Evolutionary conservation across 2,888 invertebrate species (phyloP).

Genomic region (Lasioglossum calceatum): DNA sequence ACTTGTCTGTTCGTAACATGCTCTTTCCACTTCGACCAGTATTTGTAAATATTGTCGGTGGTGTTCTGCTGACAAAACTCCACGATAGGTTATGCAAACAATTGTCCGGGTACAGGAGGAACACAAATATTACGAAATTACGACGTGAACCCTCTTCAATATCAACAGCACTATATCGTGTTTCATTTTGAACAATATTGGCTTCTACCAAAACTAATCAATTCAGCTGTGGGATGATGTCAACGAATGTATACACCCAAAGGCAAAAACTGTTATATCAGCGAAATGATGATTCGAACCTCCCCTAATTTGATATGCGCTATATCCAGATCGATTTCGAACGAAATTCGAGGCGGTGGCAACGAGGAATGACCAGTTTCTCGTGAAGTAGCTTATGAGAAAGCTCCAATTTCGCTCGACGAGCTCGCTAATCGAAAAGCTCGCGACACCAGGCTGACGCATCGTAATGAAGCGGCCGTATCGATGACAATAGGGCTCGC

Average conservation of each 20-base stretch:
- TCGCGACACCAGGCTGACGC: conserved; percentile 2
- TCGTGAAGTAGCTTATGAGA: background rate
- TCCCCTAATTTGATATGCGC: background rate
- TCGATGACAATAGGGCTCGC: conserved; percentile 36
- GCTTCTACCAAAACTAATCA: background rate
- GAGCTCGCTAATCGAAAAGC: background rate
- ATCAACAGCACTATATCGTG: background rate
- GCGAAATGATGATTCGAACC: background rate
- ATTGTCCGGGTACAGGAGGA: background rate
- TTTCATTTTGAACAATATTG: background rate
- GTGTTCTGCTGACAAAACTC: background rate
- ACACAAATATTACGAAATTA: background rate
- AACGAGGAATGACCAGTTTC: background rate
- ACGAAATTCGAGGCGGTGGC: background rate
- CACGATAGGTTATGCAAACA: background rate
- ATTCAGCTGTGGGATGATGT: background rate
- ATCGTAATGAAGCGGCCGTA: conserved; percentile 30
- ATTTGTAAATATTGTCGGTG: background rate
- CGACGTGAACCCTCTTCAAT: background rate
- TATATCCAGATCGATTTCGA: too few relatives aligned
- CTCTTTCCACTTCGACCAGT: background rate
- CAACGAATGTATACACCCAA: too few relatives aligned
- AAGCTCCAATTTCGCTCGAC: conserved; percentile 6
- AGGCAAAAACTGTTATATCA: background rate
- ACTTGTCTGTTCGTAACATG: background rate